Conservation (phyloP, 2,113 vertebrate genomes). For the Pseudorasbora parva region DNA sequence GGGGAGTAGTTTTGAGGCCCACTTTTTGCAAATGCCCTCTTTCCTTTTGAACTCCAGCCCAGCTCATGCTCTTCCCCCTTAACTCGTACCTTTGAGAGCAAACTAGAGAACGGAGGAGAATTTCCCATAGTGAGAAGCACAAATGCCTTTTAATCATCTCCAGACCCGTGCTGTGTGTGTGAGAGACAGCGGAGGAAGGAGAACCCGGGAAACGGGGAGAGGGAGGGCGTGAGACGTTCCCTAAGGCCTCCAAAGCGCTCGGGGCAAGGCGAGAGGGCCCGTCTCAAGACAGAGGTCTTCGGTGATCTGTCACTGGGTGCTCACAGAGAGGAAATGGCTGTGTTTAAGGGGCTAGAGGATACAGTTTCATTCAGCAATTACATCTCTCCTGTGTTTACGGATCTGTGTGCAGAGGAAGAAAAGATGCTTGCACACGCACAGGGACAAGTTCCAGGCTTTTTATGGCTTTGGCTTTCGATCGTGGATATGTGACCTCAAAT, state of each 20-base stretch:
- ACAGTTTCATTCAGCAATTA: conserved; percentile 77
- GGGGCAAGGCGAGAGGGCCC: conserved; percentile 62
- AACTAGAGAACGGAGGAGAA: conserved; percentile 62
- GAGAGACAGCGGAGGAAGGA: conserved; percentile 55
- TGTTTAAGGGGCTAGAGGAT: conserved; percentile 74
- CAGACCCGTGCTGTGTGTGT: conserved; percentile 73
- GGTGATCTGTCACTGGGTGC: conserved; percentile 77
- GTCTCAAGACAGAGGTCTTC: conserved; percentile 68
- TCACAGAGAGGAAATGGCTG: conserved; percentile 76
- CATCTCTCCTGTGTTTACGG: conserved; percentile 74
- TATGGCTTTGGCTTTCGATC: conserved; percentile 52
- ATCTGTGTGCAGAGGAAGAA: conserved; percentile 68
- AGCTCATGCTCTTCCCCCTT: conserved; percentile 58
- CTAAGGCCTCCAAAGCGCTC: conserved; percentile 70
- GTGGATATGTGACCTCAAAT: conserved; percentile 56
- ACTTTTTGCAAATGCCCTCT: conserved; percentile 37
- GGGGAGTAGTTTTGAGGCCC: conserved; percentile 47
- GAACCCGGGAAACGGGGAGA: conserved; percentile 39
- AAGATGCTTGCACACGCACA: conserved; percentile 61
- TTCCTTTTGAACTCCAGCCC: conserved; percentile 66
- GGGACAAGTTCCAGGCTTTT: conserved; percentile 67
- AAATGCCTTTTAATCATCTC: conserved; percentile 78
- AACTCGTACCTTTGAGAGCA: conserved; percentile 74
- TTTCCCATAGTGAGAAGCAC: conserved; percentile 74
- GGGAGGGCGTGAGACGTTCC: conserved; percentile 55